Conservation (phyloP, 1,140 invertebrate genomes). For the Calliphora vicina region DNA sequence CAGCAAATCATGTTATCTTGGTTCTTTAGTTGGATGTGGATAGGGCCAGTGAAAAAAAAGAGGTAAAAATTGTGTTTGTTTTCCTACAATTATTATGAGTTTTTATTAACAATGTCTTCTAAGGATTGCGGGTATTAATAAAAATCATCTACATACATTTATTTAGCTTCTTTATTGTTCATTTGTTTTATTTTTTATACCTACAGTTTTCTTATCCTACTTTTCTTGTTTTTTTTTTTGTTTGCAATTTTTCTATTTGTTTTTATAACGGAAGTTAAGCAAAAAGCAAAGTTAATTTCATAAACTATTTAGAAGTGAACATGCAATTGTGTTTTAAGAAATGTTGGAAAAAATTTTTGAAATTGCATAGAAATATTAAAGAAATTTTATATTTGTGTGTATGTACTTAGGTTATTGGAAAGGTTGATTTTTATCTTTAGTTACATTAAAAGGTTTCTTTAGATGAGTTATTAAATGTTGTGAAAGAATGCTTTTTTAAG, state of each 20-base stretch:
- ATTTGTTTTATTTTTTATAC: neutral
- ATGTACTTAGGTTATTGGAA: neutral
- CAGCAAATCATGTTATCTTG: slow-evolving; percentile 8
- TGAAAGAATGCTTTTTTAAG: too few relatives aligned
- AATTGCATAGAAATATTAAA: neutral
- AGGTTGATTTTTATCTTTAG: too few relatives aligned
- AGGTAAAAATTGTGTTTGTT: neutral
- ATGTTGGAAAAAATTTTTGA: neutral
- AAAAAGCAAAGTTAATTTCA: neutral
- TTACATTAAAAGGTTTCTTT: too few relatives aligned
- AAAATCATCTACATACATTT: neutral
- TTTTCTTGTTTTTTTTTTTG: too few relatives aligned
- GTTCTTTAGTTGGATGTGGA: neutral
- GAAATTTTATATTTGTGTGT: neutral
- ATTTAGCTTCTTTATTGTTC: neutral
- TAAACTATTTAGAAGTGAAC: neutral
- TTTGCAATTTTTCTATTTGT: neutral
- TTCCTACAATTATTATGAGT: neutral
- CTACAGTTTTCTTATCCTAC: neutral
- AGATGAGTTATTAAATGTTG: too few relatives aligned
- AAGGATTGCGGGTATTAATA: neutral
- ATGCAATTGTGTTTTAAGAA: neutral
- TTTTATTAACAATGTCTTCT: neutral
- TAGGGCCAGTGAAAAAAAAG: neutral
- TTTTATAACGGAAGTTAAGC: slow-evolving; percentile 9